Percentiles rank a stretch among this genome's conserved stretches.
Evolutionary conservation across 2,888 invertebrate species (phyloP).

Genomic region (Tetranychus truncatus): DNA sequence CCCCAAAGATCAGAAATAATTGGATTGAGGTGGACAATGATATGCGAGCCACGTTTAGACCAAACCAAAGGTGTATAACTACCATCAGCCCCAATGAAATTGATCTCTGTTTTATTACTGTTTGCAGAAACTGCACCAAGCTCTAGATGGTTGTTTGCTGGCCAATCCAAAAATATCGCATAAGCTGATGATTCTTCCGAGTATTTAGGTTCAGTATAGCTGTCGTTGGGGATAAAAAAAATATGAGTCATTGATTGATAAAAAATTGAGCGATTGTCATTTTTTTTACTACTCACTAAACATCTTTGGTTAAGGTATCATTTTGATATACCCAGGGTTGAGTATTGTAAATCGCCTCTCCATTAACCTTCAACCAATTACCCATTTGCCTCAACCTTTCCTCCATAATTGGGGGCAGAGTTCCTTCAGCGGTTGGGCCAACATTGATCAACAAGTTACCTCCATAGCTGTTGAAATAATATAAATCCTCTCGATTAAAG

Average conservation of each 20-base stretch:
- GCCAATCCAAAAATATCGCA: conserved; percentile 32
- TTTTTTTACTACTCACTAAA: conserved; percentile 30
- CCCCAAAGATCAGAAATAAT: background rate
- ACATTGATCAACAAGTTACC: background rate
- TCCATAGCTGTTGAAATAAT: background rate
- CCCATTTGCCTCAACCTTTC: conserved; percentile 33
- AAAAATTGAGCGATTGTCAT: background rate
- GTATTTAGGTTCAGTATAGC: conserved; percentile 13
- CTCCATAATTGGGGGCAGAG: conserved; percentile 34
- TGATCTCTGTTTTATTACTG: background rate
- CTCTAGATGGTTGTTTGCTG: conserved; percentile 22
- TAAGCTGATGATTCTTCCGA: conserved; percentile 26
- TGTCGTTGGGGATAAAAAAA: background rate
- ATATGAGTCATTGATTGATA: background rate
- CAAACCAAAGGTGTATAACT: background rate
- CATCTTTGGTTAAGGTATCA: conserved; percentile 32
- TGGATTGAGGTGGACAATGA: background rate
- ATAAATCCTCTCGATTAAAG: background rate
- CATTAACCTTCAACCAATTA: conserved; percentile 34
- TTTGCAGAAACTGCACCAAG: background rate
- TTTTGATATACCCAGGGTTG: conserved; percentile 35
- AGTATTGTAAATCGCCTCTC: conserved; percentile 34
- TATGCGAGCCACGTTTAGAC: background rate
- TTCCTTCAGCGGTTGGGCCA: conserved; percentile 35
- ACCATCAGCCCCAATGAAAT: background rate